A percentile compares a stretch with the other conserved stretches of the same genome.
phyloP scores from a whole-genome alignment of 53 echinoderm and acorn worm genomes.

The Glandiceps talaboti region DNA sequence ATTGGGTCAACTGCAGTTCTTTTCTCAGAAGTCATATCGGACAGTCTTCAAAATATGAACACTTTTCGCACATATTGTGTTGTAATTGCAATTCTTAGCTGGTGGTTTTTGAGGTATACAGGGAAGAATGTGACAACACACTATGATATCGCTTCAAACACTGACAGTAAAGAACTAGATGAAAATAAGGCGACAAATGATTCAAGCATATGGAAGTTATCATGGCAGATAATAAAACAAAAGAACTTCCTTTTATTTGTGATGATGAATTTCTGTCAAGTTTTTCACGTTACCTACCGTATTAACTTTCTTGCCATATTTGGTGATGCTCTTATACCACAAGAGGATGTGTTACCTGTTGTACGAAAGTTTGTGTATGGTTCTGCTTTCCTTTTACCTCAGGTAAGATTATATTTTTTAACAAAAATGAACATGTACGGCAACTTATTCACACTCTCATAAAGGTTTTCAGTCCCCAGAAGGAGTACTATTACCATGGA shows the following conservation, averaged over 20 bases:
- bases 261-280: slow-evolving; percentile 63
- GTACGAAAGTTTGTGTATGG: slow-evolving; percentile 58
- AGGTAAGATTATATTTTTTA: no score
- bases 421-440: no score
- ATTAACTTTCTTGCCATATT: slow-evolving; percentile 68
- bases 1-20: slow-evolving; percentile 49
- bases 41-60: slow-evolving; percentile 60
- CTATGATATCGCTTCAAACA: slow-evolving; percentile 11
- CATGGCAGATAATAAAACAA: slow-evolving; percentile 47
- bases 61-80: slow-evolving; percentile 76
- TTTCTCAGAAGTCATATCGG: slow-evolving; percentile 51
- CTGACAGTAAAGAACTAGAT: not conserved
- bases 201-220: not conserved
- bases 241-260: slow-evolving; percentile 73
- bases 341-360: slow-evolving; percentile 33
- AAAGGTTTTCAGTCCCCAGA: no score
- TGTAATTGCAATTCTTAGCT: slow-evolving; percentile 59
- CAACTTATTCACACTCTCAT: no score
- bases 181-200: slow-evolving; percentile 2
- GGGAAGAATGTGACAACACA: slow-evolving; percentile 45
- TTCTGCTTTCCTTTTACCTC: slow-evolving; percentile 59
- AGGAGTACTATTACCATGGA: no score
- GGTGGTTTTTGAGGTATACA: slow-evolving; percentile 75
- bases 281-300: slow-evolving; percentile 60
- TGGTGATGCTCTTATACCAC: slow-evolving; percentile 64